Evolutionary conservation across 35 echinoderm and acorn worm genomes (phyloP).

Genomic region (Lytechinus variegatus): DNA sequence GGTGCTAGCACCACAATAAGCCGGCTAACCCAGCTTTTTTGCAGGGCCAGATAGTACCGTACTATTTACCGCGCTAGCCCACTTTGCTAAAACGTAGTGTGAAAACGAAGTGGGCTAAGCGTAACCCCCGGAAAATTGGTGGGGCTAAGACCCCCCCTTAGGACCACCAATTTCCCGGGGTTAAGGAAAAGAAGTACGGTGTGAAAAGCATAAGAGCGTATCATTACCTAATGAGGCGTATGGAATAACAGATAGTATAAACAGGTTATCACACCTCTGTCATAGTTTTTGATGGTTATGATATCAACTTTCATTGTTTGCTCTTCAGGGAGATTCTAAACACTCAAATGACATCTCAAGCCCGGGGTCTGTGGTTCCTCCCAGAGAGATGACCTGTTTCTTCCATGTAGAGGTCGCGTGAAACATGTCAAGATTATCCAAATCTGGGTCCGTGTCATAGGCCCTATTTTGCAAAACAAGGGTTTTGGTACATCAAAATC

Average conservation of each 20-base stretch:
- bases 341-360: neutral
- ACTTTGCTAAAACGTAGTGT: no score
- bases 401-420: neutral
- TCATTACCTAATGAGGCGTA: neutral
- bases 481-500: neutral
- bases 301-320: conserved; percentile 20
- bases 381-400: neutral
- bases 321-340: neutral
- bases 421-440: neutral
- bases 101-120: no score
- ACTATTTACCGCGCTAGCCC: no score
- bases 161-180: no score
- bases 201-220: no score
- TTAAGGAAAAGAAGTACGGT: no score
- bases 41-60: no score
- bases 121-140: no score
- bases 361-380: neutral
- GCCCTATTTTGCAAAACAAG: neutral
- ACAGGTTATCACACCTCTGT: neutral
- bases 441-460: neutral
- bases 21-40: no score
- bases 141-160: no score
- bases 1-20: no score
- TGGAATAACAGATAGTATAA: neutral
- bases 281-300: neutral